Evolutionary conservation across 2,113 vertebrate species (phyloP).

Genomic region (Poicephalus meyeri): DNA sequence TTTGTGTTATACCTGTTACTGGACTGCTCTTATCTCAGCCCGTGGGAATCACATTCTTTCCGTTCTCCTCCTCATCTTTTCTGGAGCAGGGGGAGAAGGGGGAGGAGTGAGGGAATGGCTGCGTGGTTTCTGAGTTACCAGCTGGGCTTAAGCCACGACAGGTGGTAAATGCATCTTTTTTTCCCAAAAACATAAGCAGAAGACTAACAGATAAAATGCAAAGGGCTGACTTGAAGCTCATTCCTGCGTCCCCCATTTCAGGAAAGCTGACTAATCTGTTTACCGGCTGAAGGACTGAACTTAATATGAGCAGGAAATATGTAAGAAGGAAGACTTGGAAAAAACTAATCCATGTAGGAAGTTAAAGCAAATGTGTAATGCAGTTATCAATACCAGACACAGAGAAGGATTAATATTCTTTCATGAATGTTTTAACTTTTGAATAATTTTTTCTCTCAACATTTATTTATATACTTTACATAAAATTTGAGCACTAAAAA

Average conservation of each 20-base stretch:
- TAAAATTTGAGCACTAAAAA: constrained; percentile 64
- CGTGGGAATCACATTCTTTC: too few species aligned
- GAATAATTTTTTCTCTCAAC: constrained; percentile 61
- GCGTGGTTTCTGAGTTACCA: too few species aligned
- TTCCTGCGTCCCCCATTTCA: neutral
- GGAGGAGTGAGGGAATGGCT: too few species aligned
- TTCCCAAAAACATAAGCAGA: neutral
- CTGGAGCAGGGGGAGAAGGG: too few species aligned
- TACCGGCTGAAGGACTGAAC: neutral
- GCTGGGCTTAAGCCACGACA: too few species aligned
- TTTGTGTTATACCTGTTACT: too few species aligned
- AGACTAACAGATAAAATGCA: neutral
- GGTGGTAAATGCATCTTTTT: neutral
- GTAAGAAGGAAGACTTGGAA: neutral
- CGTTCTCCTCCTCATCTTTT: too few species aligned
- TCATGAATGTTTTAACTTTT: constrained; percentile 28
- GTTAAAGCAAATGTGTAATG: constrained; percentile 53
- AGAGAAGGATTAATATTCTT: constrained; percentile 11
- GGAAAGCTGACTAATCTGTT: neutral
- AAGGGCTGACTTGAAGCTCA: neutral
- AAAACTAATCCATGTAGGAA: constrained; percentile 23
- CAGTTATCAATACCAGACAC: constrained; percentile 56
- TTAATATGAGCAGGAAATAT: neutral
- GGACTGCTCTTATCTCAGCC: too few species aligned
- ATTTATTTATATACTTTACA: constrained; percentile 56